Conservation (phyloP, 2,113 vertebrate genomes). For the Gymnocephalus cernua region DNA sequence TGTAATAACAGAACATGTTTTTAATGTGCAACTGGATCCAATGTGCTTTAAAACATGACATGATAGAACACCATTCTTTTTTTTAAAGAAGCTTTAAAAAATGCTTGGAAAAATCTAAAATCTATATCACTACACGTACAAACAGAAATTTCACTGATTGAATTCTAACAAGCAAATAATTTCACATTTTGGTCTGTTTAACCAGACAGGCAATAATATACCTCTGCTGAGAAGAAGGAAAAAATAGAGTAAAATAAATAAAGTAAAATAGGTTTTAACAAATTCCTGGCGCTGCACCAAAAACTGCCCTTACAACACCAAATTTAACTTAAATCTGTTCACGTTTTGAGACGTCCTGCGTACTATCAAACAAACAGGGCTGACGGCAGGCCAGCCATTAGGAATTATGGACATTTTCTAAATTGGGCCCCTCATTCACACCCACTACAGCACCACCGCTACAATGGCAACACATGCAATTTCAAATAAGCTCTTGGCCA, state of each 20-base stretch:
- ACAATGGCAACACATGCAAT: too few relatives aligned
- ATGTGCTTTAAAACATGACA: background rate
- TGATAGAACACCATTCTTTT: background rate
- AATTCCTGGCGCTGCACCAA: background rate
- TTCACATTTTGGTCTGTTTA: background rate
- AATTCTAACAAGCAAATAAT: background rate
- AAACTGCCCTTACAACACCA: background rate
- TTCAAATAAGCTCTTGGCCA: too few relatives aligned
- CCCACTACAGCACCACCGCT: too few relatives aligned
- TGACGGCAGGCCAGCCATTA: too few relatives aligned
- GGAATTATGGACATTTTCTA: too few relatives aligned
- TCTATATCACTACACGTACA: background rate
- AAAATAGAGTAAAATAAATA: background rate
- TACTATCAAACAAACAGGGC: background rate
- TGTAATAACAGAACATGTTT: constrained; percentile 1
- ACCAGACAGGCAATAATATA: background rate
- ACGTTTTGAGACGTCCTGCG: background rate
- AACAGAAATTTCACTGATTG: background rate
- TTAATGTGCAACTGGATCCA: constrained; percentile 15
- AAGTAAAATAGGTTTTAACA: background rate
- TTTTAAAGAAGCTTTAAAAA: background rate
- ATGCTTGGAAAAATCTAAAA: background rate
- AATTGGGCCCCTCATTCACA: too few relatives aligned
- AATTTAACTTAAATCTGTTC: background rate
- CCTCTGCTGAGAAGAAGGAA: background rate